Evolutionary conservation across 2,113 vertebrate species (phyloP), one percentile per base, ranked within the genome.

Genomic region (Coturnix japonica): DNA sequence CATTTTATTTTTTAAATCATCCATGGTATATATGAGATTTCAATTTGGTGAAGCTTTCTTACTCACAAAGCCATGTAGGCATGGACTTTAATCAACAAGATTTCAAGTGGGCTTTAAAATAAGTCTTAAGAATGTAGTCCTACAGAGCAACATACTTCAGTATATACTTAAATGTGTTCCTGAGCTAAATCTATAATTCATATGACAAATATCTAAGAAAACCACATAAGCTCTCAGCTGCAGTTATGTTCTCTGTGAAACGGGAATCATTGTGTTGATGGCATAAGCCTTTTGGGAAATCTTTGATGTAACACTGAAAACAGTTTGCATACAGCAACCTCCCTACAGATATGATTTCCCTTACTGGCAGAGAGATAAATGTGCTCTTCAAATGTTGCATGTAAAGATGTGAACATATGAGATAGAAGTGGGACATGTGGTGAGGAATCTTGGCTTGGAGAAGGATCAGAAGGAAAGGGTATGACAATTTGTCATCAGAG

Each of bases 51-150:
- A 75, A 49, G 37, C 46, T 91, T 83, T 79, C 81, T 84, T 53
- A 46, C 43, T 91, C 64, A 77, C 37, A 87, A 89, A 89, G 18
- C 25, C n/a, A 46, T 63, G 37, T 30, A 73, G 43, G 19, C 28
- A 78, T 63, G 63, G 59, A 64, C 53, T 90, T 91, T 57, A 76
- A 88, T 82, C 63, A 87, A 54, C 17, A 41, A 26, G 57, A 87
- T 83, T 93, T 89, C 70, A 94, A 84, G 19, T 46, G 13, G 11
- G 23, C 18, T 84, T 93, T 91, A 90, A 89, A 93, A 69, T 49
- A 84, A 88, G 61, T 78, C 73, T 86, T 84, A 57, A 61, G 39
- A 78, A 46, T 12, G 3, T 46, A 70, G 46, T 77, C 46, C 56
- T 94, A 23, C 37, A 73, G 6, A 86, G 25, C 44, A 79, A 22